Evolutionary conservation across 1,140 invertebrate genomes (phyloP).

Genomic region (Euglossa dilemma): DNA sequence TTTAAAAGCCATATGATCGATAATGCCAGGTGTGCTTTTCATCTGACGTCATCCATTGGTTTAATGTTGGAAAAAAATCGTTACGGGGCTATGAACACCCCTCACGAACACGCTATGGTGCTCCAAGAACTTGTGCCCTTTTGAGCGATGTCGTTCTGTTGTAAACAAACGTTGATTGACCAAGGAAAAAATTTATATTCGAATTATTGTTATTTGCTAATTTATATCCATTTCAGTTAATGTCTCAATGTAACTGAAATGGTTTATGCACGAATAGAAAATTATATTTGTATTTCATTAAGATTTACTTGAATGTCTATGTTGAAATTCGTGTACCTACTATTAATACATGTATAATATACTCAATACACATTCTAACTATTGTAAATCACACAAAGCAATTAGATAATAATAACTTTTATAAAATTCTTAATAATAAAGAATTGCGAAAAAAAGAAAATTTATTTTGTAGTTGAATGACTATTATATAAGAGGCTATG

Average conservation of each 20-base stretch:
- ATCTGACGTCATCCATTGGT: slow-evolving; percentile 69
- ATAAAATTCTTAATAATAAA: not conserved
- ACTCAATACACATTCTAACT: not conserved
- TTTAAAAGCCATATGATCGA: slow-evolving; percentile 59
- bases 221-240: not conserved
- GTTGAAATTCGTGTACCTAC: too few species aligned
- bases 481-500: too few species aligned
- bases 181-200: slow-evolving; percentile 13
- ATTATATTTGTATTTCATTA: not conserved
- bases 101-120: slow-evolving; percentile 42
- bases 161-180: slow-evolving; percentile 43
- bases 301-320: not conserved
- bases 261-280: not conserved
- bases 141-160: slow-evolving; percentile 6
- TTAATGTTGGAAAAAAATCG: slow-evolving; percentile 61
- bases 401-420: not conserved
- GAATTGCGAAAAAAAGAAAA: not conserved
- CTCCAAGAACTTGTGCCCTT: slow-evolving; percentile 27
- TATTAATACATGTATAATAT: not conserved
- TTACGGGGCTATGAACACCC: slow-evolving; percentile 61
- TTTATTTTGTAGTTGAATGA: not conserved
- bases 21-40: slow-evolving; percentile 66
- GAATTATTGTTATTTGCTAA: not conserved
- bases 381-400: not conserved
- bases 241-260: too few species aligned